phyloP scores from a whole-genome alignment of 2,888 invertebrate species.

The Lagria hirta region DNA sequence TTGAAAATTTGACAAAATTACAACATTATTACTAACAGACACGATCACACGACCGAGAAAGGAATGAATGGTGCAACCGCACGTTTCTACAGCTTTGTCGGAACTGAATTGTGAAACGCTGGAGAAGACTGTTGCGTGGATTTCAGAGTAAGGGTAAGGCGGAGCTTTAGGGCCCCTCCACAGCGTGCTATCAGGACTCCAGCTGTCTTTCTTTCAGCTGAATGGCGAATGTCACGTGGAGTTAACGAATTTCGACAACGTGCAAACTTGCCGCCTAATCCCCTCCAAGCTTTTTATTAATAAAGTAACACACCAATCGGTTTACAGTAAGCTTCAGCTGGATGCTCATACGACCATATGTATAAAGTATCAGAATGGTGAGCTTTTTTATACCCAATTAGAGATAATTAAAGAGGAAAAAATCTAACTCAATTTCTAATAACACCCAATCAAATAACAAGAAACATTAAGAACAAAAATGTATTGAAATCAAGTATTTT shows the following conservation, averaged over 20 bases:
- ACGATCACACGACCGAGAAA: constrained; percentile 8
- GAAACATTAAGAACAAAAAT: too few species aligned
- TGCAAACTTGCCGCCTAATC: constrained; percentile 39
- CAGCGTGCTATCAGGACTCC: constrained; percentile 42
- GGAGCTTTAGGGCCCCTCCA: constrained; percentile 44
- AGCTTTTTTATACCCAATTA: too few species aligned
- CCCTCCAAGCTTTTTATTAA: constrained; percentile 30
- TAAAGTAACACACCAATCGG: constrained; percentile 22
- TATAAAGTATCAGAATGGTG: too few species aligned
- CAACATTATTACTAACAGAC: constrained; percentile 33
- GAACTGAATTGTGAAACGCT: constrained; percentile 38
- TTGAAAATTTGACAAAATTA: constrained; percentile 15
- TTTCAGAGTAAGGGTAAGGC: constrained; percentile 46
- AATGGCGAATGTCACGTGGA: constrained; percentile 50
- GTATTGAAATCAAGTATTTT: too few species aligned
- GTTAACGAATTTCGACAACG: constrained; percentile 46
- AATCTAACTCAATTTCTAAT: too few species aligned
- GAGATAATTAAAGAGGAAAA: too few species aligned
- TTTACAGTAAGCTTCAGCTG: constrained; percentile 4
- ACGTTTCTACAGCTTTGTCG: constrained; percentile 27
- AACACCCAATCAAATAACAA: too few species aligned
- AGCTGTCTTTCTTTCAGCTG: constrained; percentile 44
- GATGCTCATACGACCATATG: too few species aligned
- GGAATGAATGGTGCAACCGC: constrained; percentile 22
- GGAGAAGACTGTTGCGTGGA: constrained; percentile 42